Conservation (phyloP, 2,888 invertebrate genomes). For the Tipula vernalis region DNA sequence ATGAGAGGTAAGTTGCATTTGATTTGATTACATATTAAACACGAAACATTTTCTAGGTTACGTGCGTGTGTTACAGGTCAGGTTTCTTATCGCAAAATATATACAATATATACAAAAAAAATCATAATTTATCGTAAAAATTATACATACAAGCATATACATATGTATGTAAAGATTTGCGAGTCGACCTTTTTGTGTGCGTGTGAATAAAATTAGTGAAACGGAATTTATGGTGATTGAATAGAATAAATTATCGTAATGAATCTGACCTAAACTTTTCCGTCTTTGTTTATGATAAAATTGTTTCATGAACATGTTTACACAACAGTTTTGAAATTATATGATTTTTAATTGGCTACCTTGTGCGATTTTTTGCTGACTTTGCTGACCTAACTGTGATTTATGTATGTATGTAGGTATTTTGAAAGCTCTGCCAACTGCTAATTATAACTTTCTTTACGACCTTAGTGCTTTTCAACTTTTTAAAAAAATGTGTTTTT, state of each 20-base stretch:
- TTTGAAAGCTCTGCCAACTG: too few species aligned
- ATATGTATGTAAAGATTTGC: not conserved
- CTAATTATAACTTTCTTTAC: too few species aligned
- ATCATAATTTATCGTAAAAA: not conserved
- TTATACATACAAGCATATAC: not conserved
- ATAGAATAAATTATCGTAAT: not conserved
- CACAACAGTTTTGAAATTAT: not conserved
- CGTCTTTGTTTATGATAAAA: not conserved
- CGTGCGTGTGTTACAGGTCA: not conserved
- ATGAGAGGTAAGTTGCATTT: conserved; percentile 31
- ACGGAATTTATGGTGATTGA: not conserved
- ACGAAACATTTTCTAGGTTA: not conserved
- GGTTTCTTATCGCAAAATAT: not conserved
- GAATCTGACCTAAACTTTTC: not conserved
- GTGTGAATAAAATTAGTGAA: not conserved
- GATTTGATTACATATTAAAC: not conserved
- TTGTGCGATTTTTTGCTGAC: not conserved
- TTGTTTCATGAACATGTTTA: not conserved
- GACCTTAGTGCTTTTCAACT: too few species aligned
- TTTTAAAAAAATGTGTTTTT: too few species aligned
- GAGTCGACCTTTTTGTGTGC: not conserved
- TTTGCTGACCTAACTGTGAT: too few species aligned
- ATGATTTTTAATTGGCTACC: not conserved
- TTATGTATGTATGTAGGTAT: too few species aligned
- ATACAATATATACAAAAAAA: too few species aligned